Evolutionary conservation across 2,797 vertebrate species (phyloP).

Genomic region (Platalea minor): DNA sequence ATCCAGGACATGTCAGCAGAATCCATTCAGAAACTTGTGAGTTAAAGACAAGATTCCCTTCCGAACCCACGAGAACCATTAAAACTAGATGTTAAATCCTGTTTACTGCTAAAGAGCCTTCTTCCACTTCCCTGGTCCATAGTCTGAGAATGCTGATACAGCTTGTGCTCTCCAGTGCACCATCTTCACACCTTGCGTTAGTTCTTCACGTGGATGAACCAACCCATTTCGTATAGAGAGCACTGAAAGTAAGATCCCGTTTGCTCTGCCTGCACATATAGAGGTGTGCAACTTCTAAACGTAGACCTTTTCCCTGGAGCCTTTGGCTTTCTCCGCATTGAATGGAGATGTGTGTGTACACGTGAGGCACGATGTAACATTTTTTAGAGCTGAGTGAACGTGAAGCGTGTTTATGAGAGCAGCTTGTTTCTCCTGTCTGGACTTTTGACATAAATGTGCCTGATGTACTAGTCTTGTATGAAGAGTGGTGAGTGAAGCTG

Average conservation of each 20-base stretch:
- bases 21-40: constrained; percentile 81
- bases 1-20: constrained; percentile 87
- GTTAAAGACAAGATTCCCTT: constrained; percentile 51
- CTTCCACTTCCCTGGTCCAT: not conserved
- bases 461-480: not conserved
- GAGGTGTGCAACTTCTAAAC: not conserved
- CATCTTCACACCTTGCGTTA: not conserved
- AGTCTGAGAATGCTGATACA: not conserved
- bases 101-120: not conserved
- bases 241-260: not conserved
- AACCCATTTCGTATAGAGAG: not conserved
- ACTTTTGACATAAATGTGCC: not conserved
- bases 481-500: not conserved
- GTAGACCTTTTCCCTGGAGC: not conserved
- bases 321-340: not conserved
- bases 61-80: not conserved
- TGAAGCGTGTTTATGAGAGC: not conserved
- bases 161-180: not conserved
- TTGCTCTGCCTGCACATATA: not conserved
- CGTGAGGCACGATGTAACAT: not conserved
- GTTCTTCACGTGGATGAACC: not conserved
- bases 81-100: not conserved
- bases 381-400: not conserved
- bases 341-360: not conserved
- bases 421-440: not conserved